Evolutionary conservation across 2,113 vertebrate genomes (phyloP).

Genomic region (Leptobrachium leishanense): DNA sequence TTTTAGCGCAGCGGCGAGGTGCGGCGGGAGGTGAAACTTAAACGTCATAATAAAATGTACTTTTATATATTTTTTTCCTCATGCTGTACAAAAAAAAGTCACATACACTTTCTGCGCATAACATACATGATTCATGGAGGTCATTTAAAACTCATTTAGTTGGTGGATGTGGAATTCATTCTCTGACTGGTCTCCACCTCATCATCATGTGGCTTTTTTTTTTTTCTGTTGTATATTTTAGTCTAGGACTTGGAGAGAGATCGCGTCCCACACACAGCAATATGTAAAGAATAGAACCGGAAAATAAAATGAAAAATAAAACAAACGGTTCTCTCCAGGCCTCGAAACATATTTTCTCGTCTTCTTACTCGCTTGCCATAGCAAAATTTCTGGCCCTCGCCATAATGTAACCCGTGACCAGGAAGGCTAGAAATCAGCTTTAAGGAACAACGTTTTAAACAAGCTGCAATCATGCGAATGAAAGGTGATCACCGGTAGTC

Average conservation of each 20-base stretch:
- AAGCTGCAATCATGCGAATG: too few relatives aligned
- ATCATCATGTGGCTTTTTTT: constrained; percentile 20
- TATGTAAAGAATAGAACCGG: constrained; percentile 12
- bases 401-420: neutral
- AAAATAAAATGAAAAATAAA: constrained; percentile 18
- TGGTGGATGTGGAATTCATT: constrained; percentile 25
- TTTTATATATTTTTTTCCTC: constrained; percentile 19
- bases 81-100: constrained; percentile 29
- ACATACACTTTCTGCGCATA: constrained; percentile 7
- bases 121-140: constrained; percentile 26
- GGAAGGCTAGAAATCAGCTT: too few relatives aligned
- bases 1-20: too few relatives aligned
- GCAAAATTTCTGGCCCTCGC: neutral
- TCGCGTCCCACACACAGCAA: constrained; percentile 5
- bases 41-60: neutral
- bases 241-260: constrained; percentile 12
- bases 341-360: constrained; percentile 23
- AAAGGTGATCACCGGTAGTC: too few relatives aligned
- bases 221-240: constrained; percentile 17
- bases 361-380: neutral
- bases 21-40: neutral
- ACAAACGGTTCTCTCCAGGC: neutral
- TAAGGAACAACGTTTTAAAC: too few relatives aligned
- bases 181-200: constrained; percentile 23
- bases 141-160: constrained; percentile 33